Percentiles rank a stretch among this genome's conserved stretches.
phyloP scores from a whole-genome alignment of 2,888 invertebrate genomes.

The Eupithecia exiguata region DNA sequence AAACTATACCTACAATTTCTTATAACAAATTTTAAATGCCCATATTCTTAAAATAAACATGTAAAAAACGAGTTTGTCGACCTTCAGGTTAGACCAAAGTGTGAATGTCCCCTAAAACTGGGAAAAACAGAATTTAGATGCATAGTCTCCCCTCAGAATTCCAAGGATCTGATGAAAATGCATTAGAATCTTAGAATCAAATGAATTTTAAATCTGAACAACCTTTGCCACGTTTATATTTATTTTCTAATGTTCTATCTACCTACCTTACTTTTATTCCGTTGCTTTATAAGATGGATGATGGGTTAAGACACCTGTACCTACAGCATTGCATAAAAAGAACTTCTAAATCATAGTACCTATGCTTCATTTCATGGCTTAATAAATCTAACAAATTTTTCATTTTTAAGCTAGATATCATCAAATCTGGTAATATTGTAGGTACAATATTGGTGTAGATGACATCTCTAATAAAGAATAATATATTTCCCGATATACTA shows the following conservation, averaged over 20 bases:
- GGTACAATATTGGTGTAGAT: too few species aligned
- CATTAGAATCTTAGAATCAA: constrained; percentile 53
- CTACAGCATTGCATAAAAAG: background rate
- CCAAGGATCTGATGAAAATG: constrained; percentile 60
- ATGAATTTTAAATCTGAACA: constrained; percentile 46
- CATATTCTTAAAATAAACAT: constrained; percentile 15
- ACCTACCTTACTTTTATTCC: background rate
- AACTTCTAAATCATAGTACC: background rate
- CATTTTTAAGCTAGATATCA: too few species aligned
- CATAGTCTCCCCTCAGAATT: constrained; percentile 51
- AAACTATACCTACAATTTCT: background rate
- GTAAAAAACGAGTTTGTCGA: constrained; percentile 48
- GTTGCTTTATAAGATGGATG: background rate
- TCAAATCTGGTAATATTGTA: too few species aligned
- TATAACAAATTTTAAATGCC: background rate
- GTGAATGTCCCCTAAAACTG: constrained; percentile 49
- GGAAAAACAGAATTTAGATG: constrained; percentile 25
- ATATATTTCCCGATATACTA: too few species aligned
- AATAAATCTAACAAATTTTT: too few species aligned
- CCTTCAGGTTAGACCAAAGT: constrained; percentile 52
- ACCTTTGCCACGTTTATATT: background rate
- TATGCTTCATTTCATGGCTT: too few species aligned
- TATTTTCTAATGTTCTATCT: constrained; percentile 3
- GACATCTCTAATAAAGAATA: too few species aligned
- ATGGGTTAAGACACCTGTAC: background rate